Conservation (phyloP, 2,888 invertebrate genomes). For the Apodemia mormo region DNA sequence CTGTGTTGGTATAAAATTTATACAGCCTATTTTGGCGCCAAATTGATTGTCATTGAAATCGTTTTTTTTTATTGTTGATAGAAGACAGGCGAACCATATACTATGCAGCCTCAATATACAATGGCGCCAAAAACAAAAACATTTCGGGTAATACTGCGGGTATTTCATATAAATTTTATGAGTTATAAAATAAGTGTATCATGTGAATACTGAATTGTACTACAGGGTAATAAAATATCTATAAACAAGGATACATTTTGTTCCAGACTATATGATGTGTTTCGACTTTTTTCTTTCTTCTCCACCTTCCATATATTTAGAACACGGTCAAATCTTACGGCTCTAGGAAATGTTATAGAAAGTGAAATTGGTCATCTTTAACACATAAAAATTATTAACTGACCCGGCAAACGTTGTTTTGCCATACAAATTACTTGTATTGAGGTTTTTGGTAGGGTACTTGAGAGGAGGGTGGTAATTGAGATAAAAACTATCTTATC, state of each 20-base stretch:
- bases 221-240: not conserved
- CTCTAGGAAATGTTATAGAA: too few relatives aligned
- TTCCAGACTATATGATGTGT: not conserved
- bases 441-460: too few relatives aligned
- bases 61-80: not conserved
- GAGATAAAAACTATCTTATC: too few relatives aligned
- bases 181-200: conserved; percentile 9
- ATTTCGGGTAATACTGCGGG: not conserved
- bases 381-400: too few relatives aligned
- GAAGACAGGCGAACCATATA: not conserved
- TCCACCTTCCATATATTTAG: too few relatives aligned
- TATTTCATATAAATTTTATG: conserved; percentile 8
- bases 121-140: conserved; percentile 2
- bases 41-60: not conserved
- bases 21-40: not conserved
- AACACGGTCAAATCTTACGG: too few relatives aligned
- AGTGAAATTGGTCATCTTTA: too few relatives aligned
- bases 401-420: too few relatives aligned
- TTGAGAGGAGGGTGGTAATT: too few relatives aligned
- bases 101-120: not conserved
- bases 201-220: not conserved
- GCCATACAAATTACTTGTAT: too few relatives aligned
- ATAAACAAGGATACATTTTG: not conserved
- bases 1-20: not conserved
- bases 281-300: too few relatives aligned